A percentile compares a stretch with the other conserved stretches of the same genome.
Evolutionary conservation across 2,797 vertebrate species (phyloP).

Genomic region (Acomys russatus): DNA sequence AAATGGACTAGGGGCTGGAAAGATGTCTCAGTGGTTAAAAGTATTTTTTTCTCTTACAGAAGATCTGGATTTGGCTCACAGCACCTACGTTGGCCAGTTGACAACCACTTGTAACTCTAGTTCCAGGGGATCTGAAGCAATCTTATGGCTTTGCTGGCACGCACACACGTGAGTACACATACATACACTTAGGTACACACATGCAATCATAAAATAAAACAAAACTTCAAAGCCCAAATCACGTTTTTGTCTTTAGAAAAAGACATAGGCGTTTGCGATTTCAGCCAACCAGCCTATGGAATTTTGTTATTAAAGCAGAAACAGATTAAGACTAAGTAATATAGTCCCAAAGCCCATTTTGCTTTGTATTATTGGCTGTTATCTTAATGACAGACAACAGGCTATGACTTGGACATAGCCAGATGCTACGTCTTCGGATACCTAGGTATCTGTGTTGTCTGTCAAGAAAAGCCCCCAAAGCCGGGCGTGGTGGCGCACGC

Average conservation of each 20-base stretch:
- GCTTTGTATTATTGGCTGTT: background rate
- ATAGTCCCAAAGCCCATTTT: background rate
- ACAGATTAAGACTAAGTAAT: background rate
- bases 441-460: background rate
- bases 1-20: background rate
- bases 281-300: background rate
- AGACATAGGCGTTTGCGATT: background rate
- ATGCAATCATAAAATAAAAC: background rate
- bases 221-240: background rate
- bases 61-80: background rate
- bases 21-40: background rate
- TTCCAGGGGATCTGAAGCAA: background rate
- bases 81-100: background rate
- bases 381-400: background rate
- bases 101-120: background rate
- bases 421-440: background rate
- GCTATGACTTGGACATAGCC: background rate
- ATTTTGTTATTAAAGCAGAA: background rate
- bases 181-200: background rate
- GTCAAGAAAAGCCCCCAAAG: background rate
- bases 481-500: no score
- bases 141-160: background rate
- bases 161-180: background rate
- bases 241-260: background rate
- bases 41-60: background rate